These are phyloP conservation scores for Fopius arisanus DNA, from an alignment of 1,140 invertebrate genomes.

Conservation along the genomic window DNA sequence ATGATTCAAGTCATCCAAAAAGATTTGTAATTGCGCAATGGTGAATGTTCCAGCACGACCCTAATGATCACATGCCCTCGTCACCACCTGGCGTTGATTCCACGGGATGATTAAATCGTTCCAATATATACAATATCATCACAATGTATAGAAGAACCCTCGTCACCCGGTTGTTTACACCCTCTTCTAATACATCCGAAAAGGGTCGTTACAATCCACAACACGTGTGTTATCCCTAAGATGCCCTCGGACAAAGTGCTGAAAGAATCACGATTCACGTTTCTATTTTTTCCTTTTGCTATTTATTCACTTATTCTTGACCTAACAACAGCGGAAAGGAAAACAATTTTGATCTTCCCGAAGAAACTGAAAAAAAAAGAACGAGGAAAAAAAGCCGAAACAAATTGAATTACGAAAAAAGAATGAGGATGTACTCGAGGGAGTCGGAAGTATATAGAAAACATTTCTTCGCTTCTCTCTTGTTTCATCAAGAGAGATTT, in stretches of 20 bases:
- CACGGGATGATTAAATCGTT: neutral
- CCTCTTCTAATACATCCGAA: neutral
- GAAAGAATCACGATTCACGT: neutral
- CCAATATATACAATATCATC: conserved; percentile 1
- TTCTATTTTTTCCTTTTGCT: neutral
- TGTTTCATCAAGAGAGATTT: conserved; percentile 9
- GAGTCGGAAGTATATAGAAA: conserved; percentile 5
- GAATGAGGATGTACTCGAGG: conserved; percentile 5
- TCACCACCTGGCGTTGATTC: neutral
- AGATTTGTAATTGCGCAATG: too few species aligned
- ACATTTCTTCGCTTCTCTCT: conserved; percentile 12
- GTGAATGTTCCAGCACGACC: neutral
- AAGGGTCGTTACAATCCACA: neutral
- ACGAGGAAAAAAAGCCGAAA: too few species aligned
- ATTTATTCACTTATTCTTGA: neutral
- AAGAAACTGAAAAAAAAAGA: neutral
- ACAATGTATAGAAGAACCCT: neutral
- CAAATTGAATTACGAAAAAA: neutral
- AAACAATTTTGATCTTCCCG: neutral
- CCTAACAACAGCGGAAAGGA: neutral
- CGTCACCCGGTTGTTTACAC: neutral
- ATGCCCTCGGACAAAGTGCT: neutral
- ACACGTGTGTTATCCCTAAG: neutral
- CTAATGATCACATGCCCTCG: neutral
- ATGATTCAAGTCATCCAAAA: too few species aligned